These are phyloP conservation scores for Neotoxoptera formosana DNA, from an alignment of 1,140 invertebrate species.

Conservation along the genomic window DNA sequence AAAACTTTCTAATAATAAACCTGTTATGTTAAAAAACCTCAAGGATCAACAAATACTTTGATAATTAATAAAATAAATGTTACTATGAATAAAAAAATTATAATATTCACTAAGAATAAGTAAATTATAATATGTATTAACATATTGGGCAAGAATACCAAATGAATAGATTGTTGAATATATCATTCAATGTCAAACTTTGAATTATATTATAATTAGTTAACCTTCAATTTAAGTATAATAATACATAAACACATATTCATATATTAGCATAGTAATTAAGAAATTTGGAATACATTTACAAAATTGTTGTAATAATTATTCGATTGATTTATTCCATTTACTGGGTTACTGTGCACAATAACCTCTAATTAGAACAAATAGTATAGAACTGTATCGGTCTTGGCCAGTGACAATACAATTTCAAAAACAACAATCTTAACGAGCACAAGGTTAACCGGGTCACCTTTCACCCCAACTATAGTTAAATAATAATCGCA, in stretches of 20 bases:
- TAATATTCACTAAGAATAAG: background rate
- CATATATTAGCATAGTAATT: background rate
- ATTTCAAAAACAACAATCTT: background rate
- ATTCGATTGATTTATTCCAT: background rate
- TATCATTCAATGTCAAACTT: background rate
- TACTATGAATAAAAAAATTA: background rate
- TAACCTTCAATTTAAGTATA: background rate
- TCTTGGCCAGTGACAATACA: background rate
- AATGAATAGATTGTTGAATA: background rate
- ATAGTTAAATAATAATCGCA: background rate
- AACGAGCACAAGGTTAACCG: conserved; percentile 26
- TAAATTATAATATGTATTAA: background rate
- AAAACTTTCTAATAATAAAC: background rate
- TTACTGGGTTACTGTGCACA: background rate
- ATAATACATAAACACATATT: background rate
- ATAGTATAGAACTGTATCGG: background rate
- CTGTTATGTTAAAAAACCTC: background rate
- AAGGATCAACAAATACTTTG: background rate
- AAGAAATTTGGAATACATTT: background rate
- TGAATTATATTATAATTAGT: background rate
- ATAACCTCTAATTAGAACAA: background rate
- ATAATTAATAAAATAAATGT: background rate
- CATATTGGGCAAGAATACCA: background rate
- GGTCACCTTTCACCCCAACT: background rate
- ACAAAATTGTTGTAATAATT: background rate